These are phyloP conservation scores for Oryzias dopingdopingensis DNA, from an alignment of 2,797 vertebrate species.

Conservation along the genomic window DNA sequence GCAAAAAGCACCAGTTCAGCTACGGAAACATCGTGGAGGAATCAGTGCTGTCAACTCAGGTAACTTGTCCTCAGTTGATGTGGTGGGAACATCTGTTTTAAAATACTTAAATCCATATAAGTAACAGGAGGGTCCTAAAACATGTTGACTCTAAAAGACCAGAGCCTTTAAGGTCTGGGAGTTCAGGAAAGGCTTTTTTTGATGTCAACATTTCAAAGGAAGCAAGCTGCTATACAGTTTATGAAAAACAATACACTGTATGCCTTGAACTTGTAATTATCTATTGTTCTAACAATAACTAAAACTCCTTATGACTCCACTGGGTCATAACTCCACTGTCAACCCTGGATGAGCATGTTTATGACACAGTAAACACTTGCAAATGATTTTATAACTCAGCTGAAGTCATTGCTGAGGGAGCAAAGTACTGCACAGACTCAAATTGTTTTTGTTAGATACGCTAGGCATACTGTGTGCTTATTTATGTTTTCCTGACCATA, in stretches of 20 bases:
- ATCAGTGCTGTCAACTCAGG: slow-evolving; percentile 81
- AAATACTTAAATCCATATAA: neutral
- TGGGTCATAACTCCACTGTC: neutral
- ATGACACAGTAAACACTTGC: neutral
- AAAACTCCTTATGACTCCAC: slow-evolving; percentile 1
- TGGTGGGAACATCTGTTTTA: slow-evolving; percentile 16
- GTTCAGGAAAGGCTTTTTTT: slow-evolving; percentile 36
- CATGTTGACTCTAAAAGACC: slow-evolving; percentile 1
- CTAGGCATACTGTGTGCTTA: neutral
- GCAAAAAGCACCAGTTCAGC: slow-evolving; percentile 82
- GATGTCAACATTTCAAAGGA: slow-evolving; percentile 23
- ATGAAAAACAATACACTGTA: slow-evolving; percentile 10
- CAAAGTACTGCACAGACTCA: slow-evolving; percentile 9
- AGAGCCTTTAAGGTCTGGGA: neutral
- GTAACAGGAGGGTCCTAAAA: slow-evolving; percentile 10
- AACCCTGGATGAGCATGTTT: neutral
- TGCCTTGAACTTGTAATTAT: slow-evolving; percentile 14
- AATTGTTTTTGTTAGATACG: neutral
- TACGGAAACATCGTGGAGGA: slow-evolving; percentile 77
- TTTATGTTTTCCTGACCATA: neutral
- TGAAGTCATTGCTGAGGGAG: neutral
- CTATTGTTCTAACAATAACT: slow-evolving; percentile 4
- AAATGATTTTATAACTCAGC: slow-evolving; percentile 5
- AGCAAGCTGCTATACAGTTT: slow-evolving; percentile 16
- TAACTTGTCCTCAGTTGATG: slow-evolving; percentile 42